Evolutionary conservation across 2,797 vertebrate genomes (phyloP).

Genomic region (Triplophysa yarkandensis): DNA sequence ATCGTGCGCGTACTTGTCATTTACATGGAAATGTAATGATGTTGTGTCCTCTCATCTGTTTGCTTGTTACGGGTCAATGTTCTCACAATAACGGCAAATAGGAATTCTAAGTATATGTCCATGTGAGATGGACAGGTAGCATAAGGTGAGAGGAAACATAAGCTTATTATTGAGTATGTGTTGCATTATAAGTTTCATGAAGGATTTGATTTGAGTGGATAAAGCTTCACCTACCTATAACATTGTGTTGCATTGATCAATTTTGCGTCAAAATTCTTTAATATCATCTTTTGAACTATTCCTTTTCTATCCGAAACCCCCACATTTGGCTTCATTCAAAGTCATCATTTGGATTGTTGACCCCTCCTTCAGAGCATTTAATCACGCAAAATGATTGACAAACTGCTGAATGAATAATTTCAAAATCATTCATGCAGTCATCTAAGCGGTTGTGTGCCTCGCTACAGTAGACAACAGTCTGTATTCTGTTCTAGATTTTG

Average conservation of each 20-base stretch:
- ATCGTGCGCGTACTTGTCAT: slow-evolving; percentile 73
- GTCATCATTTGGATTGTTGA: neutral
- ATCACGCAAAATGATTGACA: neutral
- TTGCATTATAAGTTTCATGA: neutral
- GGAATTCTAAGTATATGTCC: slow-evolving; percentile 61
- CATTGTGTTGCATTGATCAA: neutral
- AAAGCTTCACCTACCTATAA: neutral
- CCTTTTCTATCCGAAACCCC: too few relatives aligned
- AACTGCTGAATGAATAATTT: neutral
- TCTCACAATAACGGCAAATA: slow-evolving; percentile 69
- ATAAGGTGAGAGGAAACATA: slow-evolving; percentile 16
- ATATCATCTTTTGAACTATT: neutral
- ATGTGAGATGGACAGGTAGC: slow-evolving; percentile 44
- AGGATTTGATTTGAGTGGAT: neutral
- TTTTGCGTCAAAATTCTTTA: neutral
- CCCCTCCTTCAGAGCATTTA: neutral
- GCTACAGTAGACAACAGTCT: slow-evolving; percentile 18
- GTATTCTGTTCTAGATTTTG: slow-evolving; percentile 29
- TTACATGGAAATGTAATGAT: slow-evolving; percentile 79
- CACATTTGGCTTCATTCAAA: too few relatives aligned
- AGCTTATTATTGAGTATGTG: neutral
- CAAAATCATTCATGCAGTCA: slow-evolving; percentile 1
- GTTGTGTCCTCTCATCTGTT: slow-evolving; percentile 67
- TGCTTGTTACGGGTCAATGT: slow-evolving; percentile 69
- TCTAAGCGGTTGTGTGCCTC: neutral